Conservation (phyloP, 2,888 invertebrate genomes). For the Liposcelis brunnea region DNA sequence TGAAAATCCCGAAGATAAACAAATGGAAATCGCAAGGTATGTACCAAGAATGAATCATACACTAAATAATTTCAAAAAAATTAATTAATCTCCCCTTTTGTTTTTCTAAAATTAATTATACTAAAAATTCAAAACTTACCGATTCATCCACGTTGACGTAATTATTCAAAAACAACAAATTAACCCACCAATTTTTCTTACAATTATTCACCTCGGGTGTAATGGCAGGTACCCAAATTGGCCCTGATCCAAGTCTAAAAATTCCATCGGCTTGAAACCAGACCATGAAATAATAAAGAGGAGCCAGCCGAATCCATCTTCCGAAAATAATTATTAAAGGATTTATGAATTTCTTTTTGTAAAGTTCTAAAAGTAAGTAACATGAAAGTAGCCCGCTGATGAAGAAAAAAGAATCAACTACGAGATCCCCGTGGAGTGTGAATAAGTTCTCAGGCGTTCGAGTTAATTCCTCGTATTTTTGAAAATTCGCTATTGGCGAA, state of each 20-base stretch:
- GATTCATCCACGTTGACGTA: constrained; percentile 15
- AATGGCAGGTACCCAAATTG: constrained; percentile 15
- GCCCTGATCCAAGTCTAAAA: constrained; percentile 15
- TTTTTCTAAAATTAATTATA: not conserved
- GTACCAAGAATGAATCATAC: not conserved
- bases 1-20: not conserved
- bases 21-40: not conserved
- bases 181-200: constrained; percentile 17
- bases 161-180: constrained; percentile 17
- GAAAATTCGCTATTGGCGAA: too few species aligned
- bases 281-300: constrained; percentile 12
- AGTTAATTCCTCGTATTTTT: too few species aligned
- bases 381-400: constrained; percentile 18
- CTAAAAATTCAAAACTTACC: constrained; percentile 15
- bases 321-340: constrained; percentile 18
- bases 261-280: constrained; percentile 13
- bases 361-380: constrained; percentile 15
- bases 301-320: constrained; percentile 12
- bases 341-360: constrained; percentile 16
- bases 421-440: constrained; percentile 17
- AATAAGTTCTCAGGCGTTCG: constrained; percentile 2
- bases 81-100: not conserved
- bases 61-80: not conserved
- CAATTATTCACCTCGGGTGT: constrained; percentile 16
- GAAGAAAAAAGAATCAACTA: constrained; percentile 20